These are phyloP conservation scores for Acleris holmiana DNA, from an alignment of 2,888 invertebrate species.

Conservation along the genomic window DNA sequence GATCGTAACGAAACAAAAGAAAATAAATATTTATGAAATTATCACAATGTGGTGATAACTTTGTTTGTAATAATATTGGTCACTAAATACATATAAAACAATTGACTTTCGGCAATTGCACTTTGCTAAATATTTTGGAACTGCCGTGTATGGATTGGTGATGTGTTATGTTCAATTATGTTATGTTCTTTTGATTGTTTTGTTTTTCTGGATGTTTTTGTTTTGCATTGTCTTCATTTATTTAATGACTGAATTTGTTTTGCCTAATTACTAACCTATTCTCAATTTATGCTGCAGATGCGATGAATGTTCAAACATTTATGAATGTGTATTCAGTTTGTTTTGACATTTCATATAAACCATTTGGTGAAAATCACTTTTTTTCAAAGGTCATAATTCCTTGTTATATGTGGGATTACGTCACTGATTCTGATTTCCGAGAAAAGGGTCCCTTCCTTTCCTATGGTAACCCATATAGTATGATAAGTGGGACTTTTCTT, in stretches of 20 bases:
- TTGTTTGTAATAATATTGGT: constrained; percentile 74
- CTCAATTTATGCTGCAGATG: background rate
- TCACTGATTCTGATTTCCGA: background rate
- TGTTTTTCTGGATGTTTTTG: constrained; percentile 49
- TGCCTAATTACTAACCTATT: background rate
- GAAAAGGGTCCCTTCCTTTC: constrained; percentile 8
- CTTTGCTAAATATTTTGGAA: constrained; percentile 71
- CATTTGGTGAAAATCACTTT: no score
- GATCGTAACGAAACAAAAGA: background rate
- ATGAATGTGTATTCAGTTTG: background rate
- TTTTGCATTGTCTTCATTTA: constrained; percentile 43
- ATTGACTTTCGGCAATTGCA: constrained; percentile 71
- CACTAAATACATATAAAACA: constrained; percentile 47
- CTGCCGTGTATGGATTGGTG: constrained; percentile 65
- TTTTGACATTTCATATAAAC: background rate
- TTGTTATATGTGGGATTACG: no score
- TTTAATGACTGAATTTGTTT: constrained; percentile 44
- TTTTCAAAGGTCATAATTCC: no score
- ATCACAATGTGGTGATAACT: constrained; percentile 45
- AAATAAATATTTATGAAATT: background rate
- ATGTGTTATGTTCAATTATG: constrained; percentile 53
- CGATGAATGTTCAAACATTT: background rate
- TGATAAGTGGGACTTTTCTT: no score
- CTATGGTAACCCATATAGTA: background rate
- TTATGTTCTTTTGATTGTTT: constrained; percentile 45